Evolutionary conservation across 2,888 invertebrate species (phyloP).

Genomic region (Drosophila maculinotata): DNA sequence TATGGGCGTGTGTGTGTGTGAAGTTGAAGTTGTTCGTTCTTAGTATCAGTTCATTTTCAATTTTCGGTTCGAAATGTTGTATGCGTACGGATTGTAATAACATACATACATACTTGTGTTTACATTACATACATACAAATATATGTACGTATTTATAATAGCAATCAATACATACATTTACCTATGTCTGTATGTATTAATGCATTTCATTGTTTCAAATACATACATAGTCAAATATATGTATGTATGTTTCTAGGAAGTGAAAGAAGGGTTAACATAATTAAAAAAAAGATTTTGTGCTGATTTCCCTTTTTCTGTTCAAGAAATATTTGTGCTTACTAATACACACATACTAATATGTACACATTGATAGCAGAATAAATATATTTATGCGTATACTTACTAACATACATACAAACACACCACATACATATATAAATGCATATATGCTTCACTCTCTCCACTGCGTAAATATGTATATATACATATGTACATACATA

Average conservation of each 20-base stretch:
- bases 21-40: slow-evolving; percentile 61
- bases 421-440: slow-evolving; percentile 4
- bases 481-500: background rate
- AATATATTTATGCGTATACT: slow-evolving; percentile 7
- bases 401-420: slow-evolving; percentile 6
- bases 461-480: slow-evolving; percentile 12
- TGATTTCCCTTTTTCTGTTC: slow-evolving; percentile 14
- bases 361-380: slow-evolving; percentile 7
- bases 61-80: slow-evolving; percentile 60
- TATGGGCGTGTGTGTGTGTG: slow-evolving; percentile 35
- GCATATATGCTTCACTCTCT: slow-evolving; percentile 15
- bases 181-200: slow-evolving; percentile 4
- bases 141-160: slow-evolving; percentile 31
- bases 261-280: slow-evolving; percentile 43
- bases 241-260: slow-evolving; percentile 27
- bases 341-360: slow-evolving; percentile 1
- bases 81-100: slow-evolving; percentile 48
- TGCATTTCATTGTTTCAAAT: slow-evolving; percentile 11
- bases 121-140: slow-evolving; percentile 34
- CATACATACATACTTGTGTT: slow-evolving; percentile 29
- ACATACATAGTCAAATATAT: background rate
- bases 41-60: slow-evolving; percentile 57
- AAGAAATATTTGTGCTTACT: slow-evolving; percentile 15
- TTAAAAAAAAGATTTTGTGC: slow-evolving; percentile 11
- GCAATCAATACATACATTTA: slow-evolving; percentile 7